A percentile compares a stretch with the other conserved stretches of the same genome.
These are phyloP conservation scores for Drosophila borborema DNA, from an alignment of 2,888 invertebrate genomes.

Conservation along the genomic window DNA sequence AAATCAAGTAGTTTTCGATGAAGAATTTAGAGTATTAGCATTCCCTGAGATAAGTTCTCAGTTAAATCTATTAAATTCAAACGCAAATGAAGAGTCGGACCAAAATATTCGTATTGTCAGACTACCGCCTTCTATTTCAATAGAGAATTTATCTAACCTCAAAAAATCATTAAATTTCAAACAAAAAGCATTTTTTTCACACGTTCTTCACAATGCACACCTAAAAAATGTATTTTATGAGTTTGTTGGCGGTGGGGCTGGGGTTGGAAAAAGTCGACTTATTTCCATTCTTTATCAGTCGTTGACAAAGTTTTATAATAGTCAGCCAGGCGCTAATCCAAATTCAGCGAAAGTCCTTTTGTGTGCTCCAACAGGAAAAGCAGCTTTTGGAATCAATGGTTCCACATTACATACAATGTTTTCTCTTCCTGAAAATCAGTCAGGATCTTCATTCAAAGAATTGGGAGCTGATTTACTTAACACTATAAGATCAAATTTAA, in stretches of 20 bases:
- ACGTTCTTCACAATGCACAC: no score
- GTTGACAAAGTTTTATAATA: background rate
- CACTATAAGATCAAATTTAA: no score
- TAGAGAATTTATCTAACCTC: background rate
- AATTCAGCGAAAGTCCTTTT: background rate
- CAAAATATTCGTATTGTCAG: no score
- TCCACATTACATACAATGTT: background rate
- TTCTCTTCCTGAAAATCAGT: background rate
- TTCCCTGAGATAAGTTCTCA: background rate
- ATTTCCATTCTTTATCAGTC: no score
- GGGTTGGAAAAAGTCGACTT: no score
- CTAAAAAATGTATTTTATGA: no score
- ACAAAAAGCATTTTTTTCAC: background rate
- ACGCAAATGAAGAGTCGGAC: background rate
- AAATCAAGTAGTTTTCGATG: background rate
- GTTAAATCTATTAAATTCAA: background rate
- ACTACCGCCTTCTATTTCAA: background rate
- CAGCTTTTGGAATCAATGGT: background rate
- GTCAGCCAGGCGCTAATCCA: background rate
- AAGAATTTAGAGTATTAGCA: background rate
- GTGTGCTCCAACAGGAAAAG: background rate
- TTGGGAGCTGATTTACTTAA: no score
- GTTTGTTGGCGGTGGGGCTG: no score
- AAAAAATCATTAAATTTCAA: background rate
- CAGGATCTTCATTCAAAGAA: no score